Conservation (phyloP, 2,888 invertebrate species). For the Tinea semifulvella region DNA sequence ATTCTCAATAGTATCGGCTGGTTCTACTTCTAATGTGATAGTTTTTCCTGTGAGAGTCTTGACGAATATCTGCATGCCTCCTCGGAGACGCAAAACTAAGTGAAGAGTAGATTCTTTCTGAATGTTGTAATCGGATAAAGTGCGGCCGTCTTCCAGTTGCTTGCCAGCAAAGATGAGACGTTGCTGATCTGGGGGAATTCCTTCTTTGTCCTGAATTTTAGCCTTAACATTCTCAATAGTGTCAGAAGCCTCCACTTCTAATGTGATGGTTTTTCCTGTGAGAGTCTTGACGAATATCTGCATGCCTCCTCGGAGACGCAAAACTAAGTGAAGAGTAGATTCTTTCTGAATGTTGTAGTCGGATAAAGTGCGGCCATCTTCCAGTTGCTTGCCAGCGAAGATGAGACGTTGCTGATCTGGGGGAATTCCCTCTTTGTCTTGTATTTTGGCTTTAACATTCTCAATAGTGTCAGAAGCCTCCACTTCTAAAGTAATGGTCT, state of each 20-base stretch:
- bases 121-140: constrained; percentile 17
- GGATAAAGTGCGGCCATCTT: constrained; percentile 19
- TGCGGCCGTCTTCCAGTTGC: constrained; percentile 18
- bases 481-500: constrained; percentile 20
- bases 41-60: constrained; percentile 36
- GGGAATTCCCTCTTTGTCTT: constrained; percentile 20
- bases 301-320: constrained; percentile 19
- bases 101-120: constrained; percentile 17
- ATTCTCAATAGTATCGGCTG: constrained; percentile 36
- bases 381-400: constrained; percentile 20
- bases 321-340: constrained; percentile 17
- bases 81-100: constrained; percentile 12
- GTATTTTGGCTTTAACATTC: constrained; percentile 21
- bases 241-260: constrained; percentile 17
- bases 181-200: constrained; percentile 19
- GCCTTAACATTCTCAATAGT: constrained; percentile 19
- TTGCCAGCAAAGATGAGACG: constrained; percentile 18
- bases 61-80: constrained; percentile 34
- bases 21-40: constrained; percentile 32
- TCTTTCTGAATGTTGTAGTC: constrained; percentile 20
- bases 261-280: constrained; percentile 18
- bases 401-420: constrained; percentile 20
- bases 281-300: constrained; percentile 18
- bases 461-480: constrained; percentile 20
- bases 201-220: constrained; percentile 18